Evolutionary conservation across 2,888 invertebrate genomes (phyloP).

Genomic region (Dioctria linearis): DNA sequence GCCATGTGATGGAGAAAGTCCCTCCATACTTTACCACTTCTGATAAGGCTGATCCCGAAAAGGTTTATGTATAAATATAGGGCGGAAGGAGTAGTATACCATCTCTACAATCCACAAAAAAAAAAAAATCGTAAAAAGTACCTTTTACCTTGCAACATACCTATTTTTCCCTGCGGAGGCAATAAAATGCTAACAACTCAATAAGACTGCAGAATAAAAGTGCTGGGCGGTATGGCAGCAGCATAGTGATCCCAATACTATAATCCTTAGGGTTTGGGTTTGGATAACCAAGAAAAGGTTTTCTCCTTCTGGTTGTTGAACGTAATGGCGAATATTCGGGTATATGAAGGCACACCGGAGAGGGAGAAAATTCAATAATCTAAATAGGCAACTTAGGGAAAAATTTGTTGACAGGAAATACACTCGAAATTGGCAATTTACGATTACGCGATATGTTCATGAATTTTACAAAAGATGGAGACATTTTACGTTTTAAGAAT

Average conservation of each 20-base stretch:
- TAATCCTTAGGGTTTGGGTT: not conserved
- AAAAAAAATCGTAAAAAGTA: slow-evolving; percentile 39
- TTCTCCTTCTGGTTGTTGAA: slow-evolving; percentile 26
- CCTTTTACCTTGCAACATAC: slow-evolving; percentile 17
- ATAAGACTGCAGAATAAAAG: slow-evolving; percentile 36
- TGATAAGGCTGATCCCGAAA: not conserved
- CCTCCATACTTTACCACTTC: slow-evolving; percentile 7
- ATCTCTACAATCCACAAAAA: not conserved
- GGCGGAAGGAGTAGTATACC: not conserved
- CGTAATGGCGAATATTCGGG: slow-evolving; percentile 2
- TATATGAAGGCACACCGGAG: not conserved
- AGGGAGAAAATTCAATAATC: slow-evolving; percentile 57
- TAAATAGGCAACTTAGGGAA: slow-evolving; percentile 60
- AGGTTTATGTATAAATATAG: not conserved
- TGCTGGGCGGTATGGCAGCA: slow-evolving; percentile 17
- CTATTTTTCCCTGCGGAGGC: slow-evolving; percentile 53
- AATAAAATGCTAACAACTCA: slow-evolving; percentile 54
- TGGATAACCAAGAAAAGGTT: slow-evolving; percentile 34
- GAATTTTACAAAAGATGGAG: slow-evolving; percentile 64
- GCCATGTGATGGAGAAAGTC: not conserved
- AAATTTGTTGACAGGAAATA: slow-evolving; percentile 71
- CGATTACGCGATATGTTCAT: slow-evolving; percentile 63
- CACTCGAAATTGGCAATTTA: slow-evolving; percentile 71
- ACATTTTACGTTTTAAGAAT: slow-evolving; percentile 31
- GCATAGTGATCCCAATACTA: slow-evolving; percentile 28